phyloP scores from a whole-genome alignment of 2,888 invertebrate species.

The Chirona hameri region DNA sequence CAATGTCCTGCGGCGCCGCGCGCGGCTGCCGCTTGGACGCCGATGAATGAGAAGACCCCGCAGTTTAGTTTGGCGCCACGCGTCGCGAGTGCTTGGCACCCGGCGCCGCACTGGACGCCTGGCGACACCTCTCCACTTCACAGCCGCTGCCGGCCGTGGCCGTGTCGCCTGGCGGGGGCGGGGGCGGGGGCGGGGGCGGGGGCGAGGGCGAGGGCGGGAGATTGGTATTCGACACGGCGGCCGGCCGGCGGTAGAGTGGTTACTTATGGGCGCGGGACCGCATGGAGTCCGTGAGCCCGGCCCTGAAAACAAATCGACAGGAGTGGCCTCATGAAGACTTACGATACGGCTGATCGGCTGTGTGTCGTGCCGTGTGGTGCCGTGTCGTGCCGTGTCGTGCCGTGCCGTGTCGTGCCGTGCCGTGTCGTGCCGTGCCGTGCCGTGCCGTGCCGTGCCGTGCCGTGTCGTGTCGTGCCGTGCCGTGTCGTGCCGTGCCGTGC shows the following conservation, averaged over 20 bases:
- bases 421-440: too few relatives aligned
- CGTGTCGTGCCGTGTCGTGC: too few relatives aligned
- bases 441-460: too few relatives aligned
- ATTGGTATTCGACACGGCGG: background rate
- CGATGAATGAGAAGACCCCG: background rate
- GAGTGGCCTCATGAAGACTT: background rate
- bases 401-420: too few relatives aligned
- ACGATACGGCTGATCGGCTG: background rate
- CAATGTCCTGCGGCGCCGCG: too few relatives aligned
- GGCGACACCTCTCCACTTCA: background rate
- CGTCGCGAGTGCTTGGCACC: background rate
- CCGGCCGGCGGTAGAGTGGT: background rate
- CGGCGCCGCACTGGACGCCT: background rate
- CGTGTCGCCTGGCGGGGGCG: background rate
- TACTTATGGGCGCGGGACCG: background rate
- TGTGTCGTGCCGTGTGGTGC: background rate
- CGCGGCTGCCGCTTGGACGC: background rate
- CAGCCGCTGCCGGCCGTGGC: background rate
- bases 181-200: background rate
- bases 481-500: too few relatives aligned
- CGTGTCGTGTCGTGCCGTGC: too few relatives aligned
- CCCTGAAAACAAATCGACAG: slow-evolving; percentile 13
- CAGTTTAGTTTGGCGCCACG: background rate
- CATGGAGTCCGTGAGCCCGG: background rate
- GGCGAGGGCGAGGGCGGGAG: too few relatives aligned